Percentiles rank a stretch among this genome's conserved stretches.
Evolutionary conservation across 2,888 invertebrate genomes (phyloP).

Genomic region (Heliconius aoede): DNA sequence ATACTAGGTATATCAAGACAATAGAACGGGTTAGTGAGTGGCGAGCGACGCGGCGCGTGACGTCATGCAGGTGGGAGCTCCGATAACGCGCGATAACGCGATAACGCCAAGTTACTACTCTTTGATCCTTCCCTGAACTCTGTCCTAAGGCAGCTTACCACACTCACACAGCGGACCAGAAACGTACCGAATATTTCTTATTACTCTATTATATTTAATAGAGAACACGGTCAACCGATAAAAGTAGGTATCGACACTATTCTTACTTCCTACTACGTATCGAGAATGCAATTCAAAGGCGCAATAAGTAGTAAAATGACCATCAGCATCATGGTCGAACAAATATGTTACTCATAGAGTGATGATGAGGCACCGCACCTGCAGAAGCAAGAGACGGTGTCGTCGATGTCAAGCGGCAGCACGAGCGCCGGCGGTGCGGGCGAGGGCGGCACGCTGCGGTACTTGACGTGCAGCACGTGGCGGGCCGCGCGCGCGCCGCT

Average conservation of each 20-base stretch:
- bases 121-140: neutral
- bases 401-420: constrained; percentile 85
- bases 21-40: constrained; percentile 26
- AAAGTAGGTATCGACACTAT: neutral
- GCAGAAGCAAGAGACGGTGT: constrained; percentile 92
- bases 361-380: constrained; percentile 82
- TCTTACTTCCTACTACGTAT: constrained; percentile 5
- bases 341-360: neutral
- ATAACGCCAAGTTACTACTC: constrained; percentile 51
- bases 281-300: neutral
- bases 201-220: too few species aligned
- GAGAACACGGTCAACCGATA: neutral
- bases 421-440: constrained; percentile 54
- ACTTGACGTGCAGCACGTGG: constrained; percentile 71
- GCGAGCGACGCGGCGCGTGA: constrained; percentile 51
- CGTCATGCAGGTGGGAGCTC: constrained; percentile 65
- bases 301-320: neutral
- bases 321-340: neutral
- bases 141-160: neutral
- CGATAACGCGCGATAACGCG: constrained; percentile 62
- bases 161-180: neutral
- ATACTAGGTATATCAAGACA: constrained; percentile 30
- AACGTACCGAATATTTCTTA: neutral
- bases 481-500: constrained; percentile 70
- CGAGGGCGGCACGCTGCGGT: constrained; percentile 68